Evolutionary conservation across 1,140 invertebrate genomes (phyloP), one percentile per base, ranked within the genome.

Genomic region (Panagrolaimus sp.): DNA sequence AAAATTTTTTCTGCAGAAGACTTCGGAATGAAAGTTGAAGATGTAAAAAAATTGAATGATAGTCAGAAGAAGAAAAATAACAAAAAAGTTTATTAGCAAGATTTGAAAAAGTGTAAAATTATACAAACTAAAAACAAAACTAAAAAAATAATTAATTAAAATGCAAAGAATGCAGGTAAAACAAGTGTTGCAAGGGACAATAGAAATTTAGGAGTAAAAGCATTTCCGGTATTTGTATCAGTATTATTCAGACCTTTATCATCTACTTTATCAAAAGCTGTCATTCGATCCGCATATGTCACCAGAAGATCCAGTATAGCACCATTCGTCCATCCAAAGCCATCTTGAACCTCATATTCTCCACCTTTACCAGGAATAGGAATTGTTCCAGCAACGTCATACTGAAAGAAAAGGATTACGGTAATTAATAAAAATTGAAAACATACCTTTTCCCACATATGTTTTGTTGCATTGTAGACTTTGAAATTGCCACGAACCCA

Each of bases 281-380:
- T 57, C 27, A 57, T 57, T 27, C 71, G 71, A 45, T 72, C 71
- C 20, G 62, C 72, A 48, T 73, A 72, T 16, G 51, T 72, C 13
- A 27, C 81, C 9, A 93, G 82, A 31, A 92, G 87, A 76, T 91
- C 89, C 25, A 93, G 82, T 11, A 90, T 87, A 0, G 93, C 89
- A 2, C 92, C 93, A 82, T 95, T 95, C 0, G 90, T 91, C 92
- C 92, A 96, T 4, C 92, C 93, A 81, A 96, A 96, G 11, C 93
- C 93, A 16, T 88, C 87, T 31, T 63, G 92, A 0, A 72, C 64
- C 11, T 66, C 44, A 27, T 70, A 70, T 47, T 70, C 69, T 16
- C 69, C 69, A 23, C 69, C 69, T 4, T 16, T 27, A n/a, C 69
- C 68, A 13, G 51, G 16, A 11, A 44, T 23, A 7, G 51, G 47